Base-by-base conservation (phyloP, 2,113 vertebrate genomes). In the Leptosomus discolor region DNA sequence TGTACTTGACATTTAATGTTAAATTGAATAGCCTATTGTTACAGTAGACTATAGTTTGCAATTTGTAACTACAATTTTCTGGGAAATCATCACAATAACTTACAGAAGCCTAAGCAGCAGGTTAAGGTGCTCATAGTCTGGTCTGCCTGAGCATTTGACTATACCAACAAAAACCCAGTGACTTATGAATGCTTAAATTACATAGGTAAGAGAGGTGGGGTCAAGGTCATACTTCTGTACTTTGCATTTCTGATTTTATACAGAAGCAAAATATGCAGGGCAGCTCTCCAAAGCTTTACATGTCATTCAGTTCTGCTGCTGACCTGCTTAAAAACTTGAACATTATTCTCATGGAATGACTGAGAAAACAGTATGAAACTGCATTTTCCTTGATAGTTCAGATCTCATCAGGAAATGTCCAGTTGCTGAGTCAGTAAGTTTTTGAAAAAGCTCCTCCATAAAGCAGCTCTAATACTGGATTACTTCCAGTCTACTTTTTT, bases 401-500 rank as follows among this genome's bases (percentile, higher is more conserved):
- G 91, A 95, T 90, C 88, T 94, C 83, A 95, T 94, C 96, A 91
- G 85, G 89, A 96, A 96, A 88, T n/a, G 79, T 90, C 84, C 60
- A 91, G 73, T 58, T 97, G 94, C 95, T 97, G 95, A 92, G 91
- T 96, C 89, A 96, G 91, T 69, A 87, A 85, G 96, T 96, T 95
- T 90, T 91, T 73, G 41, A 64, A 95, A 98, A 97, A 85, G 53
- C 76, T 89, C 92, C 77, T 96, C 85, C 41, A 92, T 92, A 92
- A 91, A 97, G 83, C 73, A 85, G 53, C 36, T 95, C 65, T 93
- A 91, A 96, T 91, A 95, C 93, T 86, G 88, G 94, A 97, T 96
- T 97, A 96, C 77, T 96, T 97, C 81, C 88, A 96, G 90, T 79
- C 90, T 88, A 88, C 86, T 91, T 97, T 97, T 97, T 91, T 95